Evolutionary conservation across 2,888 invertebrate genomes (phyloP).

Genomic region (Xiphydria camelus): DNA sequence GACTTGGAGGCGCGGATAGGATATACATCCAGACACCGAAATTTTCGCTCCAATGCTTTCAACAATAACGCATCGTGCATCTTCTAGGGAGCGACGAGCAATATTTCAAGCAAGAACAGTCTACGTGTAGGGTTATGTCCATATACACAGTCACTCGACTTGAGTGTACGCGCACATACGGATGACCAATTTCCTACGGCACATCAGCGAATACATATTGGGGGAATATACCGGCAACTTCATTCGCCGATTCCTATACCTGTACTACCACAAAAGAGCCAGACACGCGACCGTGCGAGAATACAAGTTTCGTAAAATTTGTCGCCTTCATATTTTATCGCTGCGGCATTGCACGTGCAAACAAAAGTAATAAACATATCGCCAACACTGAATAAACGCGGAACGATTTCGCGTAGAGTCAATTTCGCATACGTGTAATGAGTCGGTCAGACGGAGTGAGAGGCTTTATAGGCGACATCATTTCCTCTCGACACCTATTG

Average conservation of each 20-base stretch:
- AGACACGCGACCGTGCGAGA: too few species aligned
- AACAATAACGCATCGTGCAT: slow-evolving; percentile 55
- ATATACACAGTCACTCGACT: slow-evolving; percentile 7
- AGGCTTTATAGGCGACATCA: too few species aligned
- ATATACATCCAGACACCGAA: slow-evolving; percentile 50
- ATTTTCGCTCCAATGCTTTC: slow-evolving; percentile 54
- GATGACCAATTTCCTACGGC: too few species aligned
- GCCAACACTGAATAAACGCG: too few species aligned
- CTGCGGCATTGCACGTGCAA: slow-evolving; percentile 10
- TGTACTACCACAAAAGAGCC: too few species aligned
- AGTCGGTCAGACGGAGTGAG: too few species aligned
- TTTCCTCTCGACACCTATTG: too few species aligned
- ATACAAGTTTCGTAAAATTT: slow-evolving; percentile 28
- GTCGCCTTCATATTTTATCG: slow-evolving; percentile 22
- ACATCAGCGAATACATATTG: too few species aligned
- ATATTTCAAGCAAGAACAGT: slow-evolving; percentile 49
- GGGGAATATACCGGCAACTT: too few species aligned
- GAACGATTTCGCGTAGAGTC: too few species aligned
- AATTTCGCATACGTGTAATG: too few species aligned
- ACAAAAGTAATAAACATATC: slow-evolving; percentile 7
- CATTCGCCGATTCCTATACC: too few species aligned
- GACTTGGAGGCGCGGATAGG: slow-evolving; percentile 18
- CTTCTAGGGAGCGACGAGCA: slow-evolving; percentile 51
- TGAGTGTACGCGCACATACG: background rate
- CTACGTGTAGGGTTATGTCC: slow-evolving; percentile 22